Evolutionary conservation across 2,797 vertebrate species (phyloP), one percentile per base, ranked within the genome.

Genomic region (Macroramphosus scolopax): DNA sequence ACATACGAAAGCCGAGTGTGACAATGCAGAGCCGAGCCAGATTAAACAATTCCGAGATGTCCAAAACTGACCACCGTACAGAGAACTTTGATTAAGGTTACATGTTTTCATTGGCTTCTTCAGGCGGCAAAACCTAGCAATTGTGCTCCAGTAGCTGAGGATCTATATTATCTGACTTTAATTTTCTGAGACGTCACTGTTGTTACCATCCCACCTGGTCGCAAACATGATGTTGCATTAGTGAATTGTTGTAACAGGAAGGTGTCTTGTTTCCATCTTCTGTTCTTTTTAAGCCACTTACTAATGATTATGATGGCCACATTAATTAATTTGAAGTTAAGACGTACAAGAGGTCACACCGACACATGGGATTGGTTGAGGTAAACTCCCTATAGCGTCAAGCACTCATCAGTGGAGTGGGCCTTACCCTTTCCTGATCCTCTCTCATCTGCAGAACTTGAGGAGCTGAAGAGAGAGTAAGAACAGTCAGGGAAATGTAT

Each of bases 361-460:
- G 38, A 14, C 9, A 36, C 11, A 22, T 67, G 17, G 16, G 20
- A 32, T 36, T 36, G 52, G 13, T 35, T 33, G 20, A 28, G 30
- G 35, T 17, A 20, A 36, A 45, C 40, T 17, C 24, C 36, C 26
- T 17, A n/a, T n/a, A n/a, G n/a, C n/a, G n/a, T n/a, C n/a, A n/a
- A 54, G 1, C 52, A n/a, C 12, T 22, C 3, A 22, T 3, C 20
- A 22, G 26, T 13, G 17, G 15, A 17, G 40, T 24, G 17, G 31
- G 47, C 22, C 83, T 89, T 87, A 91, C 91, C 91, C 86, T 88
- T 92, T 68, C 71, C 88, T 69, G 86, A 80, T 70, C 53, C 81
- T 71, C 25, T 81, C 44, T 89, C 89, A 69, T 90, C 89, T 43
- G 71, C 64, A 77, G 82, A 85, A 78, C 75, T 86, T 35, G 74